Conservation (phyloP, 2,797 vertebrate genomes). For the Crenuchus spilurus region DNA sequence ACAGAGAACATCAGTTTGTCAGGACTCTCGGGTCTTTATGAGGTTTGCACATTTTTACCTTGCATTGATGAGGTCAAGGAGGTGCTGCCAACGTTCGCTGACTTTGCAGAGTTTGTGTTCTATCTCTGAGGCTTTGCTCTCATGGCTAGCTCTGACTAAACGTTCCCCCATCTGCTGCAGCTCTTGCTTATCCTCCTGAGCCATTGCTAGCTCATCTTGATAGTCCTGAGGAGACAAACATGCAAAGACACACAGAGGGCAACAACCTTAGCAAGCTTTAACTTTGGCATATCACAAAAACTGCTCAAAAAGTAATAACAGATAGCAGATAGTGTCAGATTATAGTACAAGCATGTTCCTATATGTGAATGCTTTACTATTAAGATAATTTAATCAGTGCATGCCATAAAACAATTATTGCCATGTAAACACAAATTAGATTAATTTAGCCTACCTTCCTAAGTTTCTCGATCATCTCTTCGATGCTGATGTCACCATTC, state of each 20-base stretch:
- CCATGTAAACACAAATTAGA: not conserved
- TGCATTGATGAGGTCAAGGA: constrained; percentile 94
- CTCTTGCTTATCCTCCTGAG: constrained; percentile 90
- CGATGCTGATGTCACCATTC: constrained; percentile 95
- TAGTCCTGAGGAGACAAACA: constrained; percentile 82
- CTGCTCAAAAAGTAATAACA: not conserved
- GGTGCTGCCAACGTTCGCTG: constrained; percentile 96
- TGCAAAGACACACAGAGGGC: not conserved
- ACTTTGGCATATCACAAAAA: not conserved
- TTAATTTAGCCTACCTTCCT: constrained; percentile 82
- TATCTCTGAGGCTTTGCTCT: constrained; percentile 94
- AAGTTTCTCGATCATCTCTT: constrained; percentile 98
- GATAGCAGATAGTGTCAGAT: not conserved
- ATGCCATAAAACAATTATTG: not conserved
- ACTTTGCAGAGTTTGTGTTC: constrained; percentile 95
- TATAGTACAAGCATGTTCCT: not conserved
- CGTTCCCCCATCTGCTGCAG: constrained; percentile 93
- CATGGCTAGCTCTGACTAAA: constrained; percentile 89
- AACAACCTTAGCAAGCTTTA: not conserved
- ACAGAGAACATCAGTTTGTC: not conserved
- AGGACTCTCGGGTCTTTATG: not conserved
- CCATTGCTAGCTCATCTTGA: constrained; percentile 92
- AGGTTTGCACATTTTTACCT: constrained; percentile 77
- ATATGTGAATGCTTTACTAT: not conserved
- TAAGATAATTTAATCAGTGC: not conserved